Evolutionary conservation across 1,140 invertebrate species (phyloP).

Genomic region (Metopolophium dirhodum): DNA sequence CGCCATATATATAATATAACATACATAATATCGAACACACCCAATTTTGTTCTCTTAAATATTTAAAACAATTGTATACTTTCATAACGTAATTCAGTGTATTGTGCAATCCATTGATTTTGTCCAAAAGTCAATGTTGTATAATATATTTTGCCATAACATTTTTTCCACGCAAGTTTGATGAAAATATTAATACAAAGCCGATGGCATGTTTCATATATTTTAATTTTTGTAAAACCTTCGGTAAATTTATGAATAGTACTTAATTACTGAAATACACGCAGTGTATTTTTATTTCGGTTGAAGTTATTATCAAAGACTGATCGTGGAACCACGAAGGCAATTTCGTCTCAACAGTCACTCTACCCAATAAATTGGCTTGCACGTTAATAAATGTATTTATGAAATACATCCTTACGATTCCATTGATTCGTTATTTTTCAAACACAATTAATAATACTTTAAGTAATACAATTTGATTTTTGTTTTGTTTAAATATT

Average conservation of each 20-base stretch:
- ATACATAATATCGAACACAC: background rate
- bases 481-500: background rate
- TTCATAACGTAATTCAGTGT: background rate
- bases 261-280: background rate
- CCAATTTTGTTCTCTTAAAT: background rate
- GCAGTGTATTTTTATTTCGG: background rate
- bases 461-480: background rate
- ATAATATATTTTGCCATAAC: background rate
- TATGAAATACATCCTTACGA: background rate
- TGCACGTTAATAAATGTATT: background rate
- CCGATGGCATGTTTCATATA: background rate
- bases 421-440: background rate
- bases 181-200: background rate
- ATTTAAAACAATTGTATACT: background rate
- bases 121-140: background rate
- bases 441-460: background rate
- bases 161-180: background rate
- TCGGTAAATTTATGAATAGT: background rate
- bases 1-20: no score
- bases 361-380: background rate
- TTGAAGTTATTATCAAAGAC: conserved; percentile 1
- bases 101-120: background rate
- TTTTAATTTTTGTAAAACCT: background rate
- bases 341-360: background rate
- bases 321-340: background rate